A percentile compares a stretch with the other conserved stretches of the same genome.
Conservation (phyloP, 64 coral and sea anemone genomes). For the Actinia tenebrosa region DNA sequence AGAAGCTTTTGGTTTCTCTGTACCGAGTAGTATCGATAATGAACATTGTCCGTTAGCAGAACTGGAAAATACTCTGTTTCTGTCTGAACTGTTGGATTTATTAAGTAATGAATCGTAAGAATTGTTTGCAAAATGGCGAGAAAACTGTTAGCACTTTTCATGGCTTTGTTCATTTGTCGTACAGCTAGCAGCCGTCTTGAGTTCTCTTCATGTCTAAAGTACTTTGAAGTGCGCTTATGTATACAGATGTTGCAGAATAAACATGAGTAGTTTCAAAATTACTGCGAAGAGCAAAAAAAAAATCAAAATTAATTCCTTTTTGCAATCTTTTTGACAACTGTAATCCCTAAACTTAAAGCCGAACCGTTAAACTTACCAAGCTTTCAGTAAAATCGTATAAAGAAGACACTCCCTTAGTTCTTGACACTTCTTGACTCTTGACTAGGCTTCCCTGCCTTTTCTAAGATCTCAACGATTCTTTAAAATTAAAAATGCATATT, state of each 20-base stretch:
- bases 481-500: neutral
- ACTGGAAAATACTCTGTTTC: neutral
- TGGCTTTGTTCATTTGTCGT: neutral
- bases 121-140: neutral
- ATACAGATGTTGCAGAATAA: neutral
- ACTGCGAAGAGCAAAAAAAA: neutral
- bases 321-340: too few relatives aligned
- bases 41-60: neutral
- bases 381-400: too few relatives aligned
- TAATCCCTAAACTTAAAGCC: too few relatives aligned
- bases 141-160: neutral
- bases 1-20: neutral
- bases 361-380: too few relatives aligned
- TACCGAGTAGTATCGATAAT: constrained; percentile 1
- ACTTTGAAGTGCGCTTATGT: neutral
- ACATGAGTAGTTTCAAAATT: neutral
- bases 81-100: neutral
- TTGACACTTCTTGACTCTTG: too few relatives aligned
- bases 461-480: neutral
- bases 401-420: too few relatives aligned
- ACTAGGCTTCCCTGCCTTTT: neutral
- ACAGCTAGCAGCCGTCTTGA: neutral
- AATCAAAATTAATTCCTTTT: neutral
- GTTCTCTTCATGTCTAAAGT: neutral
- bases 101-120: neutral